Percentiles rank a stretch among this genome's conserved stretches.
These are phyloP conservation scores for Yponomeuta sedellus DNA, from an alignment of 2,888 invertebrate genomes.

Conservation along the genomic window DNA sequence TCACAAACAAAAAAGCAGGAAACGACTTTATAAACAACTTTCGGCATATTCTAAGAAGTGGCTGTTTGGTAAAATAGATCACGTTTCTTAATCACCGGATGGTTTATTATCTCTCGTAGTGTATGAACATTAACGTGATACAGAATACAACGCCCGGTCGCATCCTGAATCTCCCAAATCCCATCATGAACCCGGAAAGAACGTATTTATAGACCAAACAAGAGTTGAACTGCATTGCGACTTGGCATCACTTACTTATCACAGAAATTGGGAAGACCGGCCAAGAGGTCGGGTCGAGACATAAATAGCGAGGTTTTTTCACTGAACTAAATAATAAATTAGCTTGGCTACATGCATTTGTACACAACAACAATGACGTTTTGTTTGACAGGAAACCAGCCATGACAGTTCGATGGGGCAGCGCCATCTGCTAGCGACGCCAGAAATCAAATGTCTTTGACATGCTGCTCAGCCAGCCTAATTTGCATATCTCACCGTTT, in stretches of 20 bases:
- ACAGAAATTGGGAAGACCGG: slow-evolving; percentile 38
- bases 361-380: slow-evolving; percentile 59
- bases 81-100: neutral
- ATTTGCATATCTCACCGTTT: slow-evolving; percentile 42
- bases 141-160: slow-evolving; percentile 1
- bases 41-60: slow-evolving; percentile 1
- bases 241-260: slow-evolving; percentile 40
- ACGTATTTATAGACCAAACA: slow-evolving; percentile 48
- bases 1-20: slow-evolving; percentile 57
- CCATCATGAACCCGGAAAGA: slow-evolving; percentile 52
- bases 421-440: slow-evolving; percentile 51
- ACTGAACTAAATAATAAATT: slow-evolving; percentile 66
- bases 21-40: slow-evolving; percentile 64
- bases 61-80: neutral
- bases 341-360: slow-evolving; percentile 63
- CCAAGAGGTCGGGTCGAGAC: slow-evolving; percentile 35
- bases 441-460: slow-evolving; percentile 22
- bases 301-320: slow-evolving; percentile 53
- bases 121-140: neutral
- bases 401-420: slow-evolving; percentile 29
- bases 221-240: slow-evolving; percentile 53
- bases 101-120: neutral
- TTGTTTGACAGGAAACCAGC: slow-evolving; percentile 25
- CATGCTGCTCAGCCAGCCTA: slow-evolving; percentile 19
- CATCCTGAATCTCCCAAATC: slow-evolving; percentile 37